These are phyloP conservation scores for Papilio glaucus DNA, from an alignment of 1,140 invertebrate species.

Conservation along the genomic window DNA sequence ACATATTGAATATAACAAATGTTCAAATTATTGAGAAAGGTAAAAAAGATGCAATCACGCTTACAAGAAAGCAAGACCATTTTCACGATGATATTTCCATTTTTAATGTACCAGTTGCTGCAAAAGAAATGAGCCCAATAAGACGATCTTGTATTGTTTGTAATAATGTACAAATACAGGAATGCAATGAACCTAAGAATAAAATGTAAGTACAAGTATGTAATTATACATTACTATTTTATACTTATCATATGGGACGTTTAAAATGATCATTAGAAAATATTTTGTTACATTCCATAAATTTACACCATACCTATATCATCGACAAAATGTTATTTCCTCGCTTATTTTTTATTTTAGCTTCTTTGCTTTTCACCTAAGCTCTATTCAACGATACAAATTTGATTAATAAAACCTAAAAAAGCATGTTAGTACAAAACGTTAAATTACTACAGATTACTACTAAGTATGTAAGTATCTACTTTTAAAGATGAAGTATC, in stretches of 20 bases:
- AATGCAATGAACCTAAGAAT: conserved; percentile 58
- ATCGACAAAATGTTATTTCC: too few relatives aligned
- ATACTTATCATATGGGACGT: too few relatives aligned
- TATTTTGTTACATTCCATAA: too few relatives aligned
- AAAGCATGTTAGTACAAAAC: too few relatives aligned
- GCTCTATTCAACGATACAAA: too few relatives aligned
- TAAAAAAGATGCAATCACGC: not conserved
- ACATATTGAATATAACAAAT: conserved; percentile 10
- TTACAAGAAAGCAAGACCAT: not conserved
- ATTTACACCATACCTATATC: not conserved
- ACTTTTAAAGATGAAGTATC: too few relatives aligned
- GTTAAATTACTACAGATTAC: too few relatives aligned
- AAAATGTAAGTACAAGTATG: conserved; percentile 56
- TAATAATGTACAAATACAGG: conserved; percentile 54
- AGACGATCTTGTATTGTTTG: conserved; percentile 59
- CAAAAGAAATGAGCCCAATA: conserved; percentile 36
- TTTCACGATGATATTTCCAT: not conserved
- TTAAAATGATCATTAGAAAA: too few relatives aligned
- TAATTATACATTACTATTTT: conserved; percentile 4
- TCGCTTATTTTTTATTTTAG: too few relatives aligned
- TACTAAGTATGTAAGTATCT: too few relatives aligned
- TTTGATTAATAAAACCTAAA: too few relatives aligned
- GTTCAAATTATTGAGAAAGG: conserved; percentile 7
- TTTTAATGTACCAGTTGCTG: not conserved
- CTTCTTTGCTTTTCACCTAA: too few relatives aligned